Evolutionary conservation across 1,140 invertebrate genomes (phyloP).

Genomic region (Drosophila sp.): DNA sequence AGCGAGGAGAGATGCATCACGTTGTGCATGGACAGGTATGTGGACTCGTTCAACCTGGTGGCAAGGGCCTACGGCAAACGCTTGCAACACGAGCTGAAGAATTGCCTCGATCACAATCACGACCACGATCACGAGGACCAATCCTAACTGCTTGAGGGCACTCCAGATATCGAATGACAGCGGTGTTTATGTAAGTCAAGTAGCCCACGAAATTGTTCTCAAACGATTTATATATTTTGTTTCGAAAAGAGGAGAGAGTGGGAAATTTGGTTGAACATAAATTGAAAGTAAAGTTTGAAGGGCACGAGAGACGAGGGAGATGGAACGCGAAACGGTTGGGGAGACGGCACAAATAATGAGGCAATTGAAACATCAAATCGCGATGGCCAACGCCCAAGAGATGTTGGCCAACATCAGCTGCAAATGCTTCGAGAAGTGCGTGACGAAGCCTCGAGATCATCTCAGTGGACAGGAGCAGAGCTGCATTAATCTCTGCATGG

Average conservation of each 20-base stretch:
- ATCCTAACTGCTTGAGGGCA: neutral
- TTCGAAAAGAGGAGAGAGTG: neutral
- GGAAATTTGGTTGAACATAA: neutral
- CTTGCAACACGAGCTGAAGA: constrained; percentile 19
- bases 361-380: constrained; percentile 37
- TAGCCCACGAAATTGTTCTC: neutral
- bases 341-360: constrained; percentile 22
- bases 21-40: constrained; percentile 35
- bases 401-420: constrained; percentile 29
- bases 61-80: constrained; percentile 13
- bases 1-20: constrained; percentile 31
- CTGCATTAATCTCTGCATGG: constrained; percentile 42
- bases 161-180: neutral
- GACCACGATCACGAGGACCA: too few relatives aligned
- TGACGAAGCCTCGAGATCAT: constrained; percentile 19
- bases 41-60: constrained; percentile 33
- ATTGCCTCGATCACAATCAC: neutral
- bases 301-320: neutral
- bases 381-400: constrained; percentile 37
- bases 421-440: constrained; percentile 49
- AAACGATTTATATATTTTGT: neutral
- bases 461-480: constrained; percentile 19
- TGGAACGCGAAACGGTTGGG: constrained; percentile 5
- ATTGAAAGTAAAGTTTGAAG: constrained; percentile 4
- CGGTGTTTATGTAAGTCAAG: neutral